Base-by-base conservation (phyloP, 2,797 vertebrate genomes). In the Cyclura pinguis region DNA sequence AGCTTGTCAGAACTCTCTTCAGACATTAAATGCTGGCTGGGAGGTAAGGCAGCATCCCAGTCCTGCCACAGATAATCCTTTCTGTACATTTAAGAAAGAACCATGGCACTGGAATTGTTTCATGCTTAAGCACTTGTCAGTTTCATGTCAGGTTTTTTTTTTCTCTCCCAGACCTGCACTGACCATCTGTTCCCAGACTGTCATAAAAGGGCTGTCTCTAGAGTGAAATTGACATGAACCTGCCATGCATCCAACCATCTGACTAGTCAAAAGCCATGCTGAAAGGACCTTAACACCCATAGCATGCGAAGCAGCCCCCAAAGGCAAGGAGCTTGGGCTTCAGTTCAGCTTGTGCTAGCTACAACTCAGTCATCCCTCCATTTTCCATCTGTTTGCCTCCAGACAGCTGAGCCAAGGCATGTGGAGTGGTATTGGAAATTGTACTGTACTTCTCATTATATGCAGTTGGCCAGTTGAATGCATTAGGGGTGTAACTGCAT, bases 161-260 rank as follows among this genome's bases (percentile, higher is more conserved):
- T 27, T 6, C 76, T 7, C 18, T 13, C 16, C 32, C 10, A n/a
- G 22, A 81, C 57, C 77, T 47, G 35, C 55, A 38, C 55, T 74
- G 69, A 57, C 67, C 80, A 86, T 82, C 69, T 90, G 78, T 69
- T 90, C 50, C 27, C 32, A 13, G 38, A n/a, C 57, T 55, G 59
- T 74, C 80, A 74, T 59, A 62, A 80, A 47, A 90, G 52, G n/a
- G 77, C 78, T 73, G 32, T 74, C 84, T 35, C 80, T 42, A 81
- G 67, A 86, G 64, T 50, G 38, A 90, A 86, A 86, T 13, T 81
- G 89, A 35, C 78, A 50, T 80, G 84, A 73, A 86, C 13, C 69
- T 82, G 18, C 67, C 52, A 74, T 35, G 32, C 4, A 82, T 62
- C 67, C 42, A 74, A 29, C 55, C 55, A 86, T 50, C 77, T 90